Conservation (phyloP, 2,113 vertebrate genomes). For the Psettodes erumei region DNA sequence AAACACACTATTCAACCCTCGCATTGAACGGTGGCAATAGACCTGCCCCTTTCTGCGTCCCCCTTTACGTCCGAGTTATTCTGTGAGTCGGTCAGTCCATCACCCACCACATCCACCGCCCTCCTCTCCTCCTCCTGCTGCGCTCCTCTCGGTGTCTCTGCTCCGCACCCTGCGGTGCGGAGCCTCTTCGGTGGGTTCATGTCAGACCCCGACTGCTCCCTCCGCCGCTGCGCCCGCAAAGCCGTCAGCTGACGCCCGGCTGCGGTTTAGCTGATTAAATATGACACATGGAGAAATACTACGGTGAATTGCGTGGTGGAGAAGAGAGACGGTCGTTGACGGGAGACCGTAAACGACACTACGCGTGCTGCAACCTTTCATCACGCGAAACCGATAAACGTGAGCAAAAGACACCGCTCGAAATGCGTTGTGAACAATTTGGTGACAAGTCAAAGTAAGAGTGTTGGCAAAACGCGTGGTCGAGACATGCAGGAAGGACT, state of each 20-base stretch:
- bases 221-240: not conserved
- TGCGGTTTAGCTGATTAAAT: not conserved
- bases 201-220: not conserved
- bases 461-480: not conserved
- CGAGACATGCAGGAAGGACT: not conserved
- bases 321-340: not conserved
- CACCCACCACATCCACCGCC: conserved; percentile 71
- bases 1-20: not conserved
- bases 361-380: not conserved
- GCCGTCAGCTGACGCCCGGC: not conserved
- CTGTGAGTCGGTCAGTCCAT: not conserved
- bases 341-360: not conserved
- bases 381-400: not conserved
- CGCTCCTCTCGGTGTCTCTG: not conserved
- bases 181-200: conserved; percentile 57
- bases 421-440: not conserved
- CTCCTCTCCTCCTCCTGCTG: conserved; percentile 6
- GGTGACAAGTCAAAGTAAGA: accelerated
- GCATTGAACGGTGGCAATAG: not conserved
- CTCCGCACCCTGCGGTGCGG: conserved; percentile 5
- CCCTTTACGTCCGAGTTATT: not conserved
- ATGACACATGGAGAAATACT: too few relatives aligned
- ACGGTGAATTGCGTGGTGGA: not conserved
- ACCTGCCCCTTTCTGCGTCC: not conserved
- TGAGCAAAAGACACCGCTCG: not conserved